phyloP scores from a whole-genome alignment of 2,797 vertebrate species.

The Moxostoma hubbsi region DNA sequence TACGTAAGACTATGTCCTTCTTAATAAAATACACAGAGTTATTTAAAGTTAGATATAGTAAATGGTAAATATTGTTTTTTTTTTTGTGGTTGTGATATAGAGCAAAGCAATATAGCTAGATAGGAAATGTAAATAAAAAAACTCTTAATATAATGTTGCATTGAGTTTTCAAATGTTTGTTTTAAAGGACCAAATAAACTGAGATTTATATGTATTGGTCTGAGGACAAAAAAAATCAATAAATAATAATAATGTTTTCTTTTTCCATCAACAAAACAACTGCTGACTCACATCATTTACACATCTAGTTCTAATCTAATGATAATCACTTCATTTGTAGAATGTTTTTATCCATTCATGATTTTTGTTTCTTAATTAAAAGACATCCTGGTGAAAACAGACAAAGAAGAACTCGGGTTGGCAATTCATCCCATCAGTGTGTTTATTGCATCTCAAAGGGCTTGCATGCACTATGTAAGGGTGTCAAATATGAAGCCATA shows the following conservation, averaged over 20 bases:
- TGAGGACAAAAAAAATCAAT: constrained; percentile 58
- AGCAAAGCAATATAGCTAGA: constrained; percentile 53
- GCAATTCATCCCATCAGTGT: constrained; percentile 84
- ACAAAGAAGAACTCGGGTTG: background rate
- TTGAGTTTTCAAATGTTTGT: constrained; percentile 46
- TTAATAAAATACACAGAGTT: constrained; percentile 68
- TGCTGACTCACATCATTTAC: background rate
- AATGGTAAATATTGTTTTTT: constrained; percentile 41
- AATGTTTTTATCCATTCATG: too few relatives aligned
- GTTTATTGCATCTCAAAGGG: constrained; percentile 99
- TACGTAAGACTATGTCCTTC: constrained; percentile 62
- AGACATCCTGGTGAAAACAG: constrained; percentile 3
- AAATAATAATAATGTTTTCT: background rate
- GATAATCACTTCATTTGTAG: too few relatives aligned
- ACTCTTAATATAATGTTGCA: constrained; percentile 51
- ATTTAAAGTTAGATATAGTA: constrained; percentile 64
- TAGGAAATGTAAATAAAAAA: constrained; percentile 52
- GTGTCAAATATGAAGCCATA: constrained; percentile 85
- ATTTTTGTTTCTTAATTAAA: too few relatives aligned
- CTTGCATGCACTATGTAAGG: constrained; percentile 92
- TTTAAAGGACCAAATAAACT: constrained; percentile 69
- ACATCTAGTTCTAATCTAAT: too few relatives aligned
- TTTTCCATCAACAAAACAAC: background rate
- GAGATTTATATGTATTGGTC: constrained; percentile 56
- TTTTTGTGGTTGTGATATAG: constrained; percentile 42